Evolutionary conservation across 1,140 invertebrate species (phyloP), one percentile per base, ranked within the genome.

Genomic region (Tetragonula clypearis): DNA sequence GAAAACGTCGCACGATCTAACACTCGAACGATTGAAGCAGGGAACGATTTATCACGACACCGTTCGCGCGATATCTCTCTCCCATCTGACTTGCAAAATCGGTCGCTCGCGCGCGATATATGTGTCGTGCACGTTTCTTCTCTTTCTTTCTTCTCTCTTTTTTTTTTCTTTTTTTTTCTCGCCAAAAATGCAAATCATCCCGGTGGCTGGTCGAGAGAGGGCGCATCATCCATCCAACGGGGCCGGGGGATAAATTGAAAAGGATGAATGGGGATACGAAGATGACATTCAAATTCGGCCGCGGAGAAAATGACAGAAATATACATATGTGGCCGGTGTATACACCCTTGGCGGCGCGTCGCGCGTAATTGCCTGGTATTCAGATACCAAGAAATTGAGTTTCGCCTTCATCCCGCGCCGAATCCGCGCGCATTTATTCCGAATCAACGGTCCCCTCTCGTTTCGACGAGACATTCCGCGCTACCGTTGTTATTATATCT

Each of bases 361-460:
- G 87, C 84, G 86, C 83, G 92, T 94, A 94, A 94, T 93, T 94
- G 93, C 89, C 92, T 91, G 90, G 90, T 93, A 93, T 94, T 93
- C 93, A 92, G 90, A 93, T 93, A 92, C 84, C 88, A 62, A 87
- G 87, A 88, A 93, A 94, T 94, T 92, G 90, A 94, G 93, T 93
- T 93, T 92, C 83, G 87, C 79, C 86, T 90, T 89, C 90, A 82
- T 91, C 82, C 81, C 62, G 84, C 60, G 55, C n/a, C 65, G 84
- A 56, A 62, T 58, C 79, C 58, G 58, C 69, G 79, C 60, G 65
- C 83, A 82, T 80, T 85, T 82, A n/a, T 88, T 74, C 69, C 11
- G 69, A 86, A 83, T 58, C 83, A 69, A 77, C 49, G 14, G 53
- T 53, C 60, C 81, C 76, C 79, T 81, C 79, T 73, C 65, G 62